These are phyloP conservation scores for Unio delphinus DNA, from an alignment of 2,888 invertebrate genomes.

Conservation along the genomic window DNA sequence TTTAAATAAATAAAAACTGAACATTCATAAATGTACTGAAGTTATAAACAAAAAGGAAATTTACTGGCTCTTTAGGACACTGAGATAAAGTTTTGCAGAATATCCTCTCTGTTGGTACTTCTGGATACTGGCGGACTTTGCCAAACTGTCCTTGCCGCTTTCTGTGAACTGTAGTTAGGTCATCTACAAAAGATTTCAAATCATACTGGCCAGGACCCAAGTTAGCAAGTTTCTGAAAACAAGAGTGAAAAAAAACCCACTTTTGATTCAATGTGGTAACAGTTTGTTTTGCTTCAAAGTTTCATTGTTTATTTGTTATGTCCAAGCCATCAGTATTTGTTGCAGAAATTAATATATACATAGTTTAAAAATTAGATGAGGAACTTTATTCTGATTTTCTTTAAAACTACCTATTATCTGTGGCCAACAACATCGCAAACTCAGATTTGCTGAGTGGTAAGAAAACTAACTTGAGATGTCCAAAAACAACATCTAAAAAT, in stretches of 20 bases:
- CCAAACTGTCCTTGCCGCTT: constrained; percentile 64
- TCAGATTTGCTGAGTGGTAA: too few species aligned
- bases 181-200: constrained; percentile 60
- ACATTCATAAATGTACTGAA: too few species aligned
- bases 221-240: constrained; percentile 53
- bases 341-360: neutral
- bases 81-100: constrained; percentile 61
- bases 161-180: constrained; percentile 53
- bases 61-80: constrained; percentile 57
- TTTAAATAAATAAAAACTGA: too few species aligned
- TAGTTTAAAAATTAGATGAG: neutral
- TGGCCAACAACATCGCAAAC: too few species aligned
- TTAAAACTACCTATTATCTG: too few species aligned
- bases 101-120: constrained; percentile 60
- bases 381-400: neutral
- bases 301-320: neutral
- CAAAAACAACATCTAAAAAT: too few species aligned
- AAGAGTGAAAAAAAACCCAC: neutral
- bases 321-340: neutral
- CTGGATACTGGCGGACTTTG: constrained; percentile 64
- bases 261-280: neutral
- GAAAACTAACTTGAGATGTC: too few species aligned
- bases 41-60: constrained; percentile 3
- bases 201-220: constrained; percentile 67
- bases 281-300: neutral